Evolutionary conservation across 2,113 vertebrate species (phyloP), one percentile per base, ranked within the genome.

Genomic region (Rhynchomys soricoides): DNA sequence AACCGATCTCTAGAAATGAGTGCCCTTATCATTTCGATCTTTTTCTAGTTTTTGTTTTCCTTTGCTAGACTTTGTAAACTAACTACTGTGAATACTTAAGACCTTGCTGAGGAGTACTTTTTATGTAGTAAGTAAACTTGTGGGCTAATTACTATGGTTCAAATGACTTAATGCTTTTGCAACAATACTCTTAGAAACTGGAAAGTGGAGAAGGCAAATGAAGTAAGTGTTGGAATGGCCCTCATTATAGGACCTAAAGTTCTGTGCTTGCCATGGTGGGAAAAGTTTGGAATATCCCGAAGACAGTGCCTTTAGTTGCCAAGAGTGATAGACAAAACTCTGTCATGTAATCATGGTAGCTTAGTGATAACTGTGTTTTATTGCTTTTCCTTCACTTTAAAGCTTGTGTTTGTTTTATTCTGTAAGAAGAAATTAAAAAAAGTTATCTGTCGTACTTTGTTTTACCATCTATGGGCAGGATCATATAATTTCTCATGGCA

Each of bases 401-500:
- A 66, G 40, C 37, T 64, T 75, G 29, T 3, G 12, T 96, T 81
- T 91, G 34, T 70, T 87, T 90, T 71, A 37, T 90, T 78, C 64
- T 81, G 9, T 89, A 70, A 57, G 10, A 73, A 45, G 19, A 52
- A 64, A 17, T 85, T 85, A 62, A 55, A 43, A 88, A 79, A 62
- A 92, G 55, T 7, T 89, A 68, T 81, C 66, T 89, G 21, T 71
- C 89, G 26, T 87, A 57, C 78, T 86, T 89, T 85, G 50, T 89
- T 48, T 75, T 59, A 70, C 75, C 70, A 45, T 24, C 45, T 81
- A 12, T 34, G 83, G 43, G 31, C 91, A 71, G 40, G 8, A 31
- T 75, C 77, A 92, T 7, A 59, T 93, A 64, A 82, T 89, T 96
- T 91, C 43, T 52, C 48, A 68, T 40, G 37, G 85, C n/a, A 78